These are phyloP conservation scores for Patella ulyssiponensis DNA, from an alignment of 2,888 invertebrate species.

Conservation along the genomic window DNA sequence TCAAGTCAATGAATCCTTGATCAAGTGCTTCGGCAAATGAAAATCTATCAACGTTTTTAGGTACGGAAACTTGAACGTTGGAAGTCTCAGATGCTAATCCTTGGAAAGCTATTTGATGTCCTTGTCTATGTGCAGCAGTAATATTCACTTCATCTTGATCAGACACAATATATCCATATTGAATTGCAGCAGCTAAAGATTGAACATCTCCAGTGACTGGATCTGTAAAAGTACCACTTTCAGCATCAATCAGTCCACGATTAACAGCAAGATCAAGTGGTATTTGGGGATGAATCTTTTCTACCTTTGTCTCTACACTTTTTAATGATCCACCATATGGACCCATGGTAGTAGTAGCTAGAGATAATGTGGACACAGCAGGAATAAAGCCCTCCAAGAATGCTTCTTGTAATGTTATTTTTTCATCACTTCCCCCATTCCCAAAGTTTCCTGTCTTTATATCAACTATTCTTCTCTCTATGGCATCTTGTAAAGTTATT, in stretches of 20 bases:
- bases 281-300: conserved; percentile 71
- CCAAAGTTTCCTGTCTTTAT: conserved; percentile 84
- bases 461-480: conserved; percentile 89
- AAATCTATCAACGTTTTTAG: conserved; percentile 40
- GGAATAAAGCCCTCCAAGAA: conserved; percentile 73
- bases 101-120: conserved; percentile 29
- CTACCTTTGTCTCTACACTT: conserved; percentile 25
- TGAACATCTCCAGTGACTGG: conserved; percentile 65
- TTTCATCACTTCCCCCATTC: conserved; percentile 77
- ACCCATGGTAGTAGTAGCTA: not conserved
- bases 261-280: conserved; percentile 80
- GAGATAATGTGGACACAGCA: conserved; percentile 16
- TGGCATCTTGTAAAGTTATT: conserved; percentile 90
- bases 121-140: not conserved
- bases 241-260: conserved; percentile 77
- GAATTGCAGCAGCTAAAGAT: conserved; percentile 73
- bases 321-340: conserved; percentile 78
- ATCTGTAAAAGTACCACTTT: conserved; percentile 79
- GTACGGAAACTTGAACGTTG: conserved; percentile 31
- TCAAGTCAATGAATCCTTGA: conserved; percentile 82
- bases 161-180: conserved; percentile 83
- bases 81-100: conserved; percentile 32
- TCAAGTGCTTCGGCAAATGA: conserved; percentile 81
- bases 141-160: conserved; percentile 41
- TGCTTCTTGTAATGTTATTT: conserved; percentile 85